These are phyloP conservation scores for Eublepharis macularius DNA, from an alignment of 2,113 vertebrate genomes.

Conservation along the genomic window DNA sequence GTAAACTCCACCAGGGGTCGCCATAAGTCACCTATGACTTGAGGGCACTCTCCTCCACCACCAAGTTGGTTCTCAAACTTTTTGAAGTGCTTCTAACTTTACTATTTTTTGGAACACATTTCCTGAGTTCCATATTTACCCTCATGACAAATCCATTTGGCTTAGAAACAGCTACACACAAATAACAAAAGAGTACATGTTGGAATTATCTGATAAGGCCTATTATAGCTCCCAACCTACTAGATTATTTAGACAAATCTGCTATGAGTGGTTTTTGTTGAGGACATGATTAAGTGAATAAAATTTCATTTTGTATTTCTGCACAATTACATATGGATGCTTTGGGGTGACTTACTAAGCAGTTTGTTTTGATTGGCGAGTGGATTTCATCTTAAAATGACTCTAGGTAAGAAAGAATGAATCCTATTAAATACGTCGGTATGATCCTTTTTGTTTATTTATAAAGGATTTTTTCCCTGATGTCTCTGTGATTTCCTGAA, in stretches of 20 bases:
- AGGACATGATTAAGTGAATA: slow-evolving; percentile 51
- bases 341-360: slow-evolving; percentile 29
- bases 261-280: slow-evolving; percentile 23
- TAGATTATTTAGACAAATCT: slow-evolving; percentile 43
- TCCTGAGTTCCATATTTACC: not conserved
- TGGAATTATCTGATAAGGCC: slow-evolving; percentile 11
- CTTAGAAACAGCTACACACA: not conserved
- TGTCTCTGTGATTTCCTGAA: slow-evolving; percentile 46
- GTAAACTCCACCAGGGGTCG: too few relatives aligned
- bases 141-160: not conserved
- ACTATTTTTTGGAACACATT: too few relatives aligned
- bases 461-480: slow-evolving; percentile 29
- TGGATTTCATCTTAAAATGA: slow-evolving; percentile 46
- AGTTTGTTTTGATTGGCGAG: slow-evolving; percentile 53
- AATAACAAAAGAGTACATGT: not conserved
- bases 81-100: too few relatives aligned
- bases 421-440: slow-evolving; percentile 50
- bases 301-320: slow-evolving; percentile 46
- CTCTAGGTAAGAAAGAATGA: slow-evolving; percentile 41
- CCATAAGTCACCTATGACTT: too few relatives aligned
- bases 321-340: slow-evolving; percentile 20
- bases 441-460: slow-evolving; percentile 21
- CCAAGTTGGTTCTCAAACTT: too few relatives aligned
- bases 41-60: too few relatives aligned
- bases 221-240: slow-evolving; percentile 18